A percentile compares a stretch with the other conserved stretches of the same genome.
These are phyloP conservation scores for Spinus pinus DNA, from an alignment of 2,797 vertebrate species.

Conservation along the genomic window DNA sequence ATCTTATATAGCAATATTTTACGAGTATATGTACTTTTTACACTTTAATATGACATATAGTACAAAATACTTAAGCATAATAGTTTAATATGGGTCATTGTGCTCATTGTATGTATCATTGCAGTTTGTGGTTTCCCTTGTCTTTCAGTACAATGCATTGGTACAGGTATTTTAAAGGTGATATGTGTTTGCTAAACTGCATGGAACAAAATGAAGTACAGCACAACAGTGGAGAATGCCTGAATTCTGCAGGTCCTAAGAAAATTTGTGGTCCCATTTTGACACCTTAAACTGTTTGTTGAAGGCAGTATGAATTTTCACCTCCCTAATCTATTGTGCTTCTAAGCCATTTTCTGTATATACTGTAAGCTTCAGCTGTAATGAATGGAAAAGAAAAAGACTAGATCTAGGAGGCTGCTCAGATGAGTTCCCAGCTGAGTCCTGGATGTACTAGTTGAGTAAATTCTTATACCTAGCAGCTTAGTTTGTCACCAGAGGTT, in stretches of 20 bases:
- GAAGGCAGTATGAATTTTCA: not conserved
- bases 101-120: not conserved
- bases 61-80: not conserved
- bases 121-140: not conserved
- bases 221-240: not conserved
- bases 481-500: not conserved
- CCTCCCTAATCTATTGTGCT: not conserved
- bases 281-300: not conserved
- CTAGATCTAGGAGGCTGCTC: not conserved
- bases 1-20: not conserved
- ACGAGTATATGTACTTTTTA: not conserved
- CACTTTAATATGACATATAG: fast-evolving
- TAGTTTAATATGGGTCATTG: not conserved
- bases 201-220: not conserved
- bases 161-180: not conserved
- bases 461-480: too few species aligned
- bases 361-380: not conserved
- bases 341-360: not conserved
- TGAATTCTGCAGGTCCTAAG: not conserved
- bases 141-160: not conserved
- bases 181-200: not conserved
- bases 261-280: not conserved
- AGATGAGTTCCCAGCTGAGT: too few species aligned
- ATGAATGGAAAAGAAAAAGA: not conserved
- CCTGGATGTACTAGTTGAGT: too few species aligned